phyloP scores from a whole-genome alignment of 1,140 invertebrate genomes.

The Listronotus oregonensis region DNA sequence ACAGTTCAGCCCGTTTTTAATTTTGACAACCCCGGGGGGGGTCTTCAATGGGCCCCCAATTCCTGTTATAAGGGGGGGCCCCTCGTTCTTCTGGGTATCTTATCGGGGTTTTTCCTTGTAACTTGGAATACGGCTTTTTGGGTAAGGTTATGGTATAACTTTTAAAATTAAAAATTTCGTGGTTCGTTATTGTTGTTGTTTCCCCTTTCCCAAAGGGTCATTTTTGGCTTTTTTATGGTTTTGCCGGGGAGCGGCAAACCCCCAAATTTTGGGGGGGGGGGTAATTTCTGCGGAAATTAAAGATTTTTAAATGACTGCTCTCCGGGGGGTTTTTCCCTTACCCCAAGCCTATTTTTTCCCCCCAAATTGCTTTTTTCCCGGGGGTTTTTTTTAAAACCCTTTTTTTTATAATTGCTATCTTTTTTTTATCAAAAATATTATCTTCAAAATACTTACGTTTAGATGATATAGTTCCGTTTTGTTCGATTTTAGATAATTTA shows the following conservation, averaged over 20 bases:
- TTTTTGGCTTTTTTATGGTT: conserved; percentile 28
- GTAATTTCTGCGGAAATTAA: conserved; percentile 19
- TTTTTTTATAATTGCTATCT: conserved; percentile 32
- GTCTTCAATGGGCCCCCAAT: background rate
- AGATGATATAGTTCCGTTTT: conserved; percentile 3
- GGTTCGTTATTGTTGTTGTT: conserved; percentile 21
- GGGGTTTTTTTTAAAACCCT: conserved; percentile 37
- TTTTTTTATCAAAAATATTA: conserved; percentile 29
- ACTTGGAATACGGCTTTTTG: conserved; percentile 22
- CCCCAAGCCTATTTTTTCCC: conserved; percentile 46
- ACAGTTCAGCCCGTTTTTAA: conserved; percentile 15
- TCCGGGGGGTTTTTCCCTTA: conserved; percentile 37
- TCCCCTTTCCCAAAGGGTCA: conserved; percentile 18
- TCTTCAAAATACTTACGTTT: conserved; percentile 45
- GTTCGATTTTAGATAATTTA: background rate
- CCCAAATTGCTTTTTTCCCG: conserved; percentile 52
- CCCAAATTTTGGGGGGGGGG: conserved; percentile 48
- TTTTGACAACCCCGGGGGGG: background rate
- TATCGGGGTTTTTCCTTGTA: conserved; percentile 33
- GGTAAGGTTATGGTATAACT: conserved; percentile 39
- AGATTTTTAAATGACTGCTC: background rate
- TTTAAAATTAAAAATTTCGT: conserved; percentile 35
- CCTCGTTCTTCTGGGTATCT: conserved; percentile 36
- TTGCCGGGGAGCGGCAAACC: conserved; percentile 39
- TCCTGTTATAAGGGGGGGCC: background rate